phyloP scores from a whole-genome alignment of 2,888 invertebrate species.

The Cataglyphis livida region DNA sequence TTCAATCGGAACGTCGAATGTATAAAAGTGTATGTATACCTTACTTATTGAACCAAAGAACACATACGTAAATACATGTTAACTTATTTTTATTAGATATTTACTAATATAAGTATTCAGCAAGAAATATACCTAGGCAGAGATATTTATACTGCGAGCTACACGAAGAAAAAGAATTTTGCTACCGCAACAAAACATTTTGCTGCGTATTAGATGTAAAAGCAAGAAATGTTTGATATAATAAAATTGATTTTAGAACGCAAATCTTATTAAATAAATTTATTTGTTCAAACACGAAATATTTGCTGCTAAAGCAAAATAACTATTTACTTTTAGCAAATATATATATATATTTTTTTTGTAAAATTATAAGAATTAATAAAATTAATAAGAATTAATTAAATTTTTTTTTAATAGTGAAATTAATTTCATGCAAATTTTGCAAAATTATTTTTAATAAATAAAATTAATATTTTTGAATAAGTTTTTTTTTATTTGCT shows the following conservation, averaged over 20 bases:
- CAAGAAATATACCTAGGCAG: neutral
- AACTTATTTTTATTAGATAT: slow-evolving; percentile 28
- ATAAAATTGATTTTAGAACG: slow-evolving; percentile 13
- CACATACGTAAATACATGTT: neutral
- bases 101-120: slow-evolving; percentile 26
- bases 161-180: neutral
- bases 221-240: neutral
- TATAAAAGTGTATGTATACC: neutral
- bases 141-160: slow-evolving; percentile 4
- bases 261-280: neutral
- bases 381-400: neutral
- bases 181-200: neutral
- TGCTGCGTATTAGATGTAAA: neutral
- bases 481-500: neutral
- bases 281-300: neutral
- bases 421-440: neutral
- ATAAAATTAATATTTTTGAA: neutral
- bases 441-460: slow-evolving; percentile 1
- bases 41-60: neutral
- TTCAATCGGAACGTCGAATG: slow-evolving; percentile 29
- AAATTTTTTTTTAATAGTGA: neutral
- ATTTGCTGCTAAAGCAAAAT: neutral
- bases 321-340: neutral
- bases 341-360: neutral
- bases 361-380: neutral